Conservation (phyloP, 2,797 vertebrate genomes). For the Poliocrania exsul region DNA sequence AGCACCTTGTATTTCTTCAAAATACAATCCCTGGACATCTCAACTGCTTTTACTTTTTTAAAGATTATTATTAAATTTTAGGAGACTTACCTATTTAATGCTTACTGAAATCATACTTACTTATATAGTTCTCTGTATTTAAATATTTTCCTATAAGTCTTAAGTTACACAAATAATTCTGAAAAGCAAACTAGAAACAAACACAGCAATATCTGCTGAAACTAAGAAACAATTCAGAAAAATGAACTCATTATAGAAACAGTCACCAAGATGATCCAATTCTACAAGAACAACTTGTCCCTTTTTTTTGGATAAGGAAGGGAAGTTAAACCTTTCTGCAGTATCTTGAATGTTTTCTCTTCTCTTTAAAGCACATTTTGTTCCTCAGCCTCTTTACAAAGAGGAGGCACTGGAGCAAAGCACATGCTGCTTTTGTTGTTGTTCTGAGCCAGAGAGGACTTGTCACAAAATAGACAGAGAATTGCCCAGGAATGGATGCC, state of each 20-base stretch:
- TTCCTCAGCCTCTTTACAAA: not conserved
- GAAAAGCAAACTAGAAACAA: not conserved
- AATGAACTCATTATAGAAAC: not conserved
- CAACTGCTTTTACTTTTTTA: not conserved
- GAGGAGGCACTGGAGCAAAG: not conserved
- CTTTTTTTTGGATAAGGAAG: not conserved
- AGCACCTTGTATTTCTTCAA: not conserved
- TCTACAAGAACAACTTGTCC: not conserved
- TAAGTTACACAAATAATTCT: not conserved
- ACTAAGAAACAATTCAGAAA: not conserved
- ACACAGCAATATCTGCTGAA: not conserved
- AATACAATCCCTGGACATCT: not conserved
- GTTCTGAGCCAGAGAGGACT: not conserved
- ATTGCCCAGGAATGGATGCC: not conserved
- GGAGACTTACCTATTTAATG: not conserved
- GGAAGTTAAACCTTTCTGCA: not conserved
- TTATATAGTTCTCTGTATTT: not conserved
- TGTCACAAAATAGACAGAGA: not conserved
- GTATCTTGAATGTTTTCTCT: not conserved
- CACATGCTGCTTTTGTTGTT: not conserved
- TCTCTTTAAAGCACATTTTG: not conserved
- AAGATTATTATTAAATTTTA: no score
- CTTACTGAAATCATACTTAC: not conserved
- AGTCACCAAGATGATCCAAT: not conserved
- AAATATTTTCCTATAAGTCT: not conserved